Conservation (phyloP, 2,797 vertebrate species). For the Alcedo atthis region DNA sequence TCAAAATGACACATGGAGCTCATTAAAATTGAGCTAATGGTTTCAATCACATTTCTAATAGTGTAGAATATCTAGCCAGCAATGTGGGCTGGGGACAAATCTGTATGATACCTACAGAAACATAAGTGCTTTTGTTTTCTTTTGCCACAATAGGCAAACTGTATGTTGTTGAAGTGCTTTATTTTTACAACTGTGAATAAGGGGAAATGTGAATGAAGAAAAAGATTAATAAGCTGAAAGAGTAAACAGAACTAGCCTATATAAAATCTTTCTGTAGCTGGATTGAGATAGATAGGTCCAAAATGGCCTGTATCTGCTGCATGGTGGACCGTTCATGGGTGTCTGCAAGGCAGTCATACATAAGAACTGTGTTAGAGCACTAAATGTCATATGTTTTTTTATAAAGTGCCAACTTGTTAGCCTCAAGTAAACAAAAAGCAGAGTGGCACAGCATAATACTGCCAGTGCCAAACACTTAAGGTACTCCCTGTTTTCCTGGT, state of each 20-base stretch:
- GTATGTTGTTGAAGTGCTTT: conserved; percentile 8
- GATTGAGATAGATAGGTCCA: background rate
- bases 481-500: background rate
- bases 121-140: background rate
- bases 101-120: background rate
- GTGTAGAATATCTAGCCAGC: conserved; percentile 16
- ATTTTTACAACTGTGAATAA: background rate
- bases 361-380: background rate
- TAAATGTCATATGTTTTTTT: background rate
- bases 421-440: background rate
- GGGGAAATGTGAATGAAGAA: background rate
- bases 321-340: background rate
- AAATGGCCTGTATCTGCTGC: background rate
- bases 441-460: background rate
- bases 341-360: background rate
- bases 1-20: conserved; percentile 68
- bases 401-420: background rate
- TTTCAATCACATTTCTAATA: conserved; percentile 73
- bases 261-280: background rate
- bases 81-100: background rate
- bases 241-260: background rate
- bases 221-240: background rate
- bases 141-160: background rate
- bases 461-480: background rate
- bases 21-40: conserved; percentile 72